Evolutionary conservation across 1,140 invertebrate genomes (phyloP), one percentile per base, ranked within the genome.

Genomic region (Drosophila subpulchrella): DNA sequence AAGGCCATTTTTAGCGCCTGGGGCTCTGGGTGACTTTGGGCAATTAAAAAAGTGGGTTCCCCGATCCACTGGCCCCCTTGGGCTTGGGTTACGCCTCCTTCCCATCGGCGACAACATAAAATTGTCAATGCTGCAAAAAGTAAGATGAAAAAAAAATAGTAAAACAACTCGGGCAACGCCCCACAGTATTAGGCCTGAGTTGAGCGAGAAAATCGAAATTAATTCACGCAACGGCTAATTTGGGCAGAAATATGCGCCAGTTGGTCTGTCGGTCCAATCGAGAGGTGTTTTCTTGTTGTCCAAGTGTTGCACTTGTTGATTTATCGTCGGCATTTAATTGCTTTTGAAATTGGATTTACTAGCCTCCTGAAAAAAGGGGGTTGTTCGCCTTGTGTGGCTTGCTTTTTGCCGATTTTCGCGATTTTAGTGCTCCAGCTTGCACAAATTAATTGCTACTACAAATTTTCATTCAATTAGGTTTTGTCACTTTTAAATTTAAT

Each of bases 271-370:
- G 50, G 39, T 30, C 48, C n/a, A n/a, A 42, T 11, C n/a, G 55
- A 86, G 78, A 85, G 78, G 81, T 81, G 81, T 78, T 78, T 76
- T 68, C 74, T 76, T 79, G 84, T 74, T 83, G 79, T 78, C 79
- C 63, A 61, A 82, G 56, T 79, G 66, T 6, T 86, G 83, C 83
- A 86, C 83, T 88, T 90, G 84, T 91, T 91, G 88, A 90, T 90
- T 90, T 90, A 90, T 90, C 73, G 83, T 62, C 65, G 63, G 65
- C 61, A 63, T 88, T 90, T 90, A 90, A 90, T 90, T 90, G 88
- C 82, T 83, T 90, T 90, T 88, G 74, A 84, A 90, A 90, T 90
- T 90, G 86, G 79, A 83, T 90, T 90, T 81, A 66, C 76, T 65
- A 61, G 73, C 42, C 51, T 20, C 36, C 17, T 47, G 50, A 51